phyloP scores from a whole-genome alignment of 2,888 invertebrate species.

The Cantharis lateralis region DNA sequence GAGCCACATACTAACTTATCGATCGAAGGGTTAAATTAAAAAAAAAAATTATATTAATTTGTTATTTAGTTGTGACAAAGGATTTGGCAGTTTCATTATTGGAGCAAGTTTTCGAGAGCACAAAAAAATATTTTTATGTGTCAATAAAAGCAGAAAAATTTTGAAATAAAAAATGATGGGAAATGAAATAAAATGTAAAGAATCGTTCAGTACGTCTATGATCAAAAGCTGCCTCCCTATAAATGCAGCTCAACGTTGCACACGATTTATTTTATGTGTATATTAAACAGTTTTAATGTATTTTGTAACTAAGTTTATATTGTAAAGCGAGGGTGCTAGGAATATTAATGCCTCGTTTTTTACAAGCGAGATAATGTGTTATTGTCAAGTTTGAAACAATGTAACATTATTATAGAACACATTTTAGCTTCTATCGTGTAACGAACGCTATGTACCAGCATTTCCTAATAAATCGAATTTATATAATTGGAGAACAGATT shows the following conservation, averaged over 20 bases:
- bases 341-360: slow-evolving; percentile 48
- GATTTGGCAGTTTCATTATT: background rate
- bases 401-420: slow-evolving; percentile 41
- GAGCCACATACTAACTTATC: background rate
- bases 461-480: slow-evolving; percentile 1
- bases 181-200: background rate
- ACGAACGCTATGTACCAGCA: background rate
- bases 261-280: slow-evolving; percentile 52
- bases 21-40: background rate
- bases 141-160: background rate
- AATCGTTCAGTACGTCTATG: background rate
- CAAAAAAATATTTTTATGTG: background rate
- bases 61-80: background rate
- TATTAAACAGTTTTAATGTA: slow-evolving; percentile 54
- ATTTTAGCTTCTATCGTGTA: slow-evolving; percentile 22
- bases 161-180: background rate
- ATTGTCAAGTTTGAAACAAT: slow-evolving; percentile 44
- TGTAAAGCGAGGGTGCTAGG: slow-evolving; percentile 48
- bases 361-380: slow-evolving; percentile 45
- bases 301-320: slow-evolving; percentile 53
- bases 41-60: background rate
- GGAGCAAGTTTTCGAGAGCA: background rate
- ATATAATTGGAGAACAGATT: slow-evolving; percentile 3
- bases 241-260: slow-evolving; percentile 42
- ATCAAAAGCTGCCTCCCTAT: slow-evolving; percentile 27